A percentile compares a stretch with the other conserved stretches of the same genome.
These are phyloP conservation scores for Brachypterus glaber DNA, from an alignment of 2,888 invertebrate genomes.

Conservation along the genomic window DNA sequence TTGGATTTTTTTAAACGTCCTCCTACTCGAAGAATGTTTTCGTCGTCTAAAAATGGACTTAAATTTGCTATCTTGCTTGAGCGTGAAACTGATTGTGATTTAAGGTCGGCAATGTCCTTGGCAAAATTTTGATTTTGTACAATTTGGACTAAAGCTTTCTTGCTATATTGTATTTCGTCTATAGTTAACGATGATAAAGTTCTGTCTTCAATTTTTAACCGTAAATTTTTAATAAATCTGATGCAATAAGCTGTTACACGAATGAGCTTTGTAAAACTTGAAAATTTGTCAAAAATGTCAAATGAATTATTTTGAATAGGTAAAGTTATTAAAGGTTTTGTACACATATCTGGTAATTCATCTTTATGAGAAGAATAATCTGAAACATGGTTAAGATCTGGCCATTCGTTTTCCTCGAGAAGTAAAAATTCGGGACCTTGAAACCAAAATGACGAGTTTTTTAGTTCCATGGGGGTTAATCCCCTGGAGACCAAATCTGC, in stretches of 20 bases:
- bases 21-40: conserved; percentile 11
- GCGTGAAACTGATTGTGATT: too few relatives aligned
- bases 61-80: conserved; percentile 4
- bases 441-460: conserved; percentile 17
- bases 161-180: too few relatives aligned
- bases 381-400: neutral
- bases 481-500: conserved; percentile 24
- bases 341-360: neutral
- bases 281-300: neutral
- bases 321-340: neutral
- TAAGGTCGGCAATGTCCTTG: too few relatives aligned
- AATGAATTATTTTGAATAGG: neutral
- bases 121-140: too few relatives aligned
- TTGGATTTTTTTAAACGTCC: conserved; percentile 10
- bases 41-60: conserved; percentile 9
- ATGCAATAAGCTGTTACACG: too few relatives aligned
- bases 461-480: conserved; percentile 10
- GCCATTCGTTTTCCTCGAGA: neutral
- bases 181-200: too few relatives aligned
- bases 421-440: conserved; percentile 12
- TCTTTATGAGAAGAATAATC: neutral
- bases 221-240: too few relatives aligned
- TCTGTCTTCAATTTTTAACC: too few relatives aligned
- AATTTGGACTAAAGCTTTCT: too few relatives aligned
- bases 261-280: too few relatives aligned